These are phyloP conservation scores for Loriculus beryllinus DNA, from an alignment of 2,797 vertebrate genomes.

Conservation along the genomic window DNA sequence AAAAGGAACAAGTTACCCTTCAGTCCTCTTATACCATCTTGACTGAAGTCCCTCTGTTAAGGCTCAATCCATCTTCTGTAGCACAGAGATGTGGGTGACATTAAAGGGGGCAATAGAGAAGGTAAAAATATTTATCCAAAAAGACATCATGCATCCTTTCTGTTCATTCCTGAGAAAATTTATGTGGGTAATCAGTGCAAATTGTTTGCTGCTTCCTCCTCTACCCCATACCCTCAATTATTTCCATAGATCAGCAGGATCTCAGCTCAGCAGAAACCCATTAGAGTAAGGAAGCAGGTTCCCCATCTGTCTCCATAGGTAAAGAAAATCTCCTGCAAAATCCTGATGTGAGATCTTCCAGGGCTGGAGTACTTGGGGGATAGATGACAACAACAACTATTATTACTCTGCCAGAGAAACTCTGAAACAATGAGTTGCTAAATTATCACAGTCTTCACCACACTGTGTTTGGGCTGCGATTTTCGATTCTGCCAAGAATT, in stretches of 20 bases:
- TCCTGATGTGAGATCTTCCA: background rate
- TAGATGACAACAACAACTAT: background rate
- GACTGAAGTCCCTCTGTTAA: background rate
- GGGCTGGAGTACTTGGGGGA: background rate
- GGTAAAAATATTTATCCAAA: background rate
- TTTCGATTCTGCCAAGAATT: background rate
- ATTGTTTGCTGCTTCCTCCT: background rate
- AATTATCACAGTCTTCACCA: background rate
- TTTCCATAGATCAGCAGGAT: background rate
- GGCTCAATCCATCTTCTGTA: background rate
- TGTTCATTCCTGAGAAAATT: background rate
- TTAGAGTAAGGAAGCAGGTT: background rate
- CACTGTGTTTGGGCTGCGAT: fast-evolving
- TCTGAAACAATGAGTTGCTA: background rate
- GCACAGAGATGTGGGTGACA: background rate
- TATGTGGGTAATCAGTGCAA: background rate
- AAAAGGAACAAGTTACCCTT: background rate
- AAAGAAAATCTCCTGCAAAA: background rate
- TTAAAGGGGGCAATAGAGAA: background rate
- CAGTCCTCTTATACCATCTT: background rate
- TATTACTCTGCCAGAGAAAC: background rate
- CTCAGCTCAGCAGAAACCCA: background rate
- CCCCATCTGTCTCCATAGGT: background rate
- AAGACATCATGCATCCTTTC: background rate
- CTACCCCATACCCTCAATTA: background rate